A percentile compares a stretch with the other conserved stretches of the same genome.
Conservation (phyloP, 2,797 vertebrate species). For the Vespertilio murinus region DNA sequence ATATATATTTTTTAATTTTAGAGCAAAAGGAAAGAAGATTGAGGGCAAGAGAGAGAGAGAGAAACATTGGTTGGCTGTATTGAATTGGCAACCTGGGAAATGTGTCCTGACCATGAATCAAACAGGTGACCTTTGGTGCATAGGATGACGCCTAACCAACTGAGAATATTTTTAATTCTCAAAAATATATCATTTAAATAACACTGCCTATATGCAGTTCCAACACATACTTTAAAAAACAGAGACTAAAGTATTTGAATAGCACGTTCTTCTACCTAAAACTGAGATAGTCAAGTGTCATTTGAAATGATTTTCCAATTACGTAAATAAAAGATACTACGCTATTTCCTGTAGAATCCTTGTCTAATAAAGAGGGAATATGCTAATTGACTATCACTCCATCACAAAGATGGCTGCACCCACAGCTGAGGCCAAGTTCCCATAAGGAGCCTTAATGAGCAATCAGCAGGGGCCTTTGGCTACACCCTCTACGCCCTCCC, state of each 20-base stretch:
- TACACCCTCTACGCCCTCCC: too few relatives aligned
- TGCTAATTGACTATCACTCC: too few relatives aligned
- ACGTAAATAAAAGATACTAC: neutral
- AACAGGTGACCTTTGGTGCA: neutral
- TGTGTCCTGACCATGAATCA: neutral
- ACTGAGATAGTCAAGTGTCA: neutral
- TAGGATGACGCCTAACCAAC: neutral
- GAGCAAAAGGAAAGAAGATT: neutral
- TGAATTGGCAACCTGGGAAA: neutral
- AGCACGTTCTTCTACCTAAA: neutral
- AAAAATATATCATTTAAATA: neutral
- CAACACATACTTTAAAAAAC: constrained; percentile 32
- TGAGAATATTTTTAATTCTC: constrained; percentile 32
- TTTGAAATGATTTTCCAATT: constrained; percentile 1
- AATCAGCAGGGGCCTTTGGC: too few relatives aligned
- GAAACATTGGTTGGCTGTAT: neutral
- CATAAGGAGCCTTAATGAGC: too few relatives aligned
- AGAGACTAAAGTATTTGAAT: neutral
- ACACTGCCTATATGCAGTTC: neutral
- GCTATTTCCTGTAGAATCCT: neutral
- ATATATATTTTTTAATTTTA: neutral
- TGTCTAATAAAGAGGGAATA: too few relatives aligned
- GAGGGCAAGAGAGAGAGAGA: neutral
- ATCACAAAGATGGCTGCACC: too few relatives aligned
- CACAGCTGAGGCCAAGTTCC: too few relatives aligned